Base-by-base conservation (phyloP, 1,140 invertebrate species). In the Nephila pilipes region DNA sequence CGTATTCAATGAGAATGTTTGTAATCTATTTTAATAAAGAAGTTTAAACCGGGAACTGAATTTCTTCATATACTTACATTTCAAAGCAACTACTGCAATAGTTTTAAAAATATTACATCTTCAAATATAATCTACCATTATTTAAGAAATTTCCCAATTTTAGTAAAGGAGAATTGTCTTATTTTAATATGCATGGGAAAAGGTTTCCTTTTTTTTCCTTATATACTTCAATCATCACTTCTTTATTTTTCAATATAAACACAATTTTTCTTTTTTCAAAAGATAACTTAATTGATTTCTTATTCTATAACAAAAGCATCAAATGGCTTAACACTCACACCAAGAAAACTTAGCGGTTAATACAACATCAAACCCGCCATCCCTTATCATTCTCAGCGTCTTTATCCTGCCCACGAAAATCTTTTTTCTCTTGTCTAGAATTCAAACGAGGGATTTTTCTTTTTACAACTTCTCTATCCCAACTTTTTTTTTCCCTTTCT, bases 391-490 rank as follows among this genome's bases (percentile, higher is more conserved):
- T 25, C n/a, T 2, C 22, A 1, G 25, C 12, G 12, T 25, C 22
- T 29, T 12, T 25, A 1, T n/a, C 22, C 63, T 12, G 25, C 6
- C 20, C 63, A 14, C 1, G 29, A 32, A 75, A 75, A 36, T 25
- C 10, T 65, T 75, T 29, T 36, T 16, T 75, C 29, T 36, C 69
- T 60, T 75, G 69, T 12, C 14, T 29, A 75, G 69, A 75, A 75
- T 75, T 32, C 29, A 75, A 75, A 75, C 69, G 69, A 75, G 18
- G 69, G 5, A 75, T 5, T 36, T 75, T 36, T 75, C 14, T 32
- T 75, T 75, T 75, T 75, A 75, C 69, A 75, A 36, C 69, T 75
- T 36, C 69, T 32, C 32, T 75, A 36, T 60, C 18, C 18, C 58
- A 22, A 60, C 58, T 60, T 60, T 32, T 75, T 75, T 36, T 65